Evolutionary conservation across 2,113 vertebrate species (phyloP).

Genomic region (Garra rufa): DNA sequence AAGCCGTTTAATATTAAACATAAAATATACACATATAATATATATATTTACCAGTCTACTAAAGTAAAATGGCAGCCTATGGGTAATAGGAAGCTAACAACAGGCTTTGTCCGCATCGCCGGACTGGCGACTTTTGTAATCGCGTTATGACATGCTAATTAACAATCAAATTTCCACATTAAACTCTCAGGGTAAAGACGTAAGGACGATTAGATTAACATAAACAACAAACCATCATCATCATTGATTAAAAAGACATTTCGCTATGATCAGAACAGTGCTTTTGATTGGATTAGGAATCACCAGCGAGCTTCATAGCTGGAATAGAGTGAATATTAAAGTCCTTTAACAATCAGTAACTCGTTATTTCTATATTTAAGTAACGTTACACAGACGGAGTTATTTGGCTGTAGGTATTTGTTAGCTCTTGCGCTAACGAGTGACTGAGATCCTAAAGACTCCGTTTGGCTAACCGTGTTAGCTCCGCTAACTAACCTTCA

Average conservation of each 20-base stretch:
- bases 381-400: background rate
- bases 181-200: background rate
- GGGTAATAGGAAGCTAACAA: slow-evolving; percentile 6
- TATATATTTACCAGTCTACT: background rate
- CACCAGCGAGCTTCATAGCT: background rate
- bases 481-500: slow-evolving; percentile 40
- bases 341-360: background rate
- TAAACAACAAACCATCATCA: background rate
- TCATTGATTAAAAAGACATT: background rate
- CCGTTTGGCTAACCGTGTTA: slow-evolving; percentile 27
- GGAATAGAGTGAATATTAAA: background rate
- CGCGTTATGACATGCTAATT: slow-evolving; percentile 18
- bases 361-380: background rate
- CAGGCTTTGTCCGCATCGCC: slow-evolving; percentile 42
- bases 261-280: background rate
- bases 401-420: background rate
- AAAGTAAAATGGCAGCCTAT: slow-evolving; percentile 15
- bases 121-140: slow-evolving; percentile 30
- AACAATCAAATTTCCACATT: background rate
- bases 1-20: background rate
- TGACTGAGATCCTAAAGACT: background rate
- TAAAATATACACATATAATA: too few relatives aligned
- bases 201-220: background rate
- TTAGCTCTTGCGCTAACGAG: background rate
- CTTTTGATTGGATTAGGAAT: slow-evolving; percentile 23